Conservation (phyloP, 92 coral and sea anemone species). For the Epizoanthus rinbou region DNA sequence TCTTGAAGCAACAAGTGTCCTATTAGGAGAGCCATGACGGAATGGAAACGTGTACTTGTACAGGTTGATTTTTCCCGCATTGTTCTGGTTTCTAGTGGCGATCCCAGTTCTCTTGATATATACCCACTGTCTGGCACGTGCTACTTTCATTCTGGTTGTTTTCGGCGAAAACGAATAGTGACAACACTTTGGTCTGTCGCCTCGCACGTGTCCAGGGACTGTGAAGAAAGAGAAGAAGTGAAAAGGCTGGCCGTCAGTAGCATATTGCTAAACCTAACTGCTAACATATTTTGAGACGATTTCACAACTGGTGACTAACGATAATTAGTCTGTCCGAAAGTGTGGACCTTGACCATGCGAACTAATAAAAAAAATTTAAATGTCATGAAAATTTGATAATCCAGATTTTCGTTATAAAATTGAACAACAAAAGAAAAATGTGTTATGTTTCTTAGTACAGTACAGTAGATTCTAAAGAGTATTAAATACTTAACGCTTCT, state of each 20-base stretch:
- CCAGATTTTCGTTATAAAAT: too few species aligned
- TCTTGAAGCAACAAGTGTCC: conserved; percentile 47
- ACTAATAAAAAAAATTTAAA: too few species aligned
- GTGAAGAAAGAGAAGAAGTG: background rate
- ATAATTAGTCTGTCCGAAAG: too few species aligned
- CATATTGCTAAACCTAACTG: background rate
- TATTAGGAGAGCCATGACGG: conserved; percentile 30
- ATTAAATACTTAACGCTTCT: too few species aligned
- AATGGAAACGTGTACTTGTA: conserved; percentile 51
- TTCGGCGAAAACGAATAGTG: conserved; percentile 46
- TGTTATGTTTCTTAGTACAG: too few species aligned
- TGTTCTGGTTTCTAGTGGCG: conserved; percentile 7
- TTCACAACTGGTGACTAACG: too few species aligned
- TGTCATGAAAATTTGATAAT: too few species aligned
- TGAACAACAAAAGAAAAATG: too few species aligned
- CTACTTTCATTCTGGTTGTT: conserved; percentile 39
- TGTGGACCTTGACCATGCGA: too few species aligned
- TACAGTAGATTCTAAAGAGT: too few species aligned
- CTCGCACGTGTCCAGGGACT: conserved; percentile 37
- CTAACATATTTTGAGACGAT: background rate
- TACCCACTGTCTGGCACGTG: conserved; percentile 54
- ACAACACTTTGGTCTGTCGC: conserved; percentile 49
- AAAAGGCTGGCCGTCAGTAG: background rate
- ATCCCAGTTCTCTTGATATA: conserved; percentile 41
- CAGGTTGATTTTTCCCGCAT: conserved; percentile 30